Conservation (phyloP, 2,797 vertebrate genomes). For the Diceros bicornis region DNA sequence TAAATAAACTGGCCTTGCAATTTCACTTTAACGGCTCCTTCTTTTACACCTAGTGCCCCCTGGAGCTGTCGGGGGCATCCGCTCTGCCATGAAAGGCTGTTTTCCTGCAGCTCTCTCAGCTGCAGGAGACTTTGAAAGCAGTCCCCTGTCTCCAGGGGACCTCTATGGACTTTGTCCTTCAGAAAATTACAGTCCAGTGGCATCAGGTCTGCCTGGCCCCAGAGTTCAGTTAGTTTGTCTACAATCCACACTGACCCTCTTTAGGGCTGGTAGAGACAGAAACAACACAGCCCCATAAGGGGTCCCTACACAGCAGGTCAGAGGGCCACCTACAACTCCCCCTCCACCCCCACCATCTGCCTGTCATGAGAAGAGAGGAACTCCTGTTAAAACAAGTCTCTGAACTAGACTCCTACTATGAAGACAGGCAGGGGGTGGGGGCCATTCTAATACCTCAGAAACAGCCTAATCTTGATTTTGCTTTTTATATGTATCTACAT, state of each 20-base stretch:
- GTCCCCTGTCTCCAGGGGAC: background rate
- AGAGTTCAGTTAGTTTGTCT: background rate
- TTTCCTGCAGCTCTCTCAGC: background rate
- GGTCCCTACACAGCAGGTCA: no score
- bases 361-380: background rate
- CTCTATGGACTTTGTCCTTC: background rate
- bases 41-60: background rate
- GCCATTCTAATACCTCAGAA: background rate
- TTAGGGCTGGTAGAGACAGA: background rate
- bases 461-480: background rate
- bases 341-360: background rate
- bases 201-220: background rate
- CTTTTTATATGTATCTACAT: background rate
- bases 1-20: background rate
- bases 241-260: background rate
- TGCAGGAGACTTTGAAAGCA: background rate
- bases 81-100: background rate
- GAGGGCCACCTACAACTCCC: background rate
- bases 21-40: background rate
- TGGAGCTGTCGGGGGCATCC: rapidly evolving
- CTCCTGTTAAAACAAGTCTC: background rate
- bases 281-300: background rate
- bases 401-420: background rate
- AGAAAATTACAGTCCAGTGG: background rate
- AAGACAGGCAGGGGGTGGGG: background rate